Percentiles rank a stretch among this genome's conserved stretches.
phyloP scores from a whole-genome alignment of 2,797 vertebrate species.

The Hirundo rustica region DNA sequence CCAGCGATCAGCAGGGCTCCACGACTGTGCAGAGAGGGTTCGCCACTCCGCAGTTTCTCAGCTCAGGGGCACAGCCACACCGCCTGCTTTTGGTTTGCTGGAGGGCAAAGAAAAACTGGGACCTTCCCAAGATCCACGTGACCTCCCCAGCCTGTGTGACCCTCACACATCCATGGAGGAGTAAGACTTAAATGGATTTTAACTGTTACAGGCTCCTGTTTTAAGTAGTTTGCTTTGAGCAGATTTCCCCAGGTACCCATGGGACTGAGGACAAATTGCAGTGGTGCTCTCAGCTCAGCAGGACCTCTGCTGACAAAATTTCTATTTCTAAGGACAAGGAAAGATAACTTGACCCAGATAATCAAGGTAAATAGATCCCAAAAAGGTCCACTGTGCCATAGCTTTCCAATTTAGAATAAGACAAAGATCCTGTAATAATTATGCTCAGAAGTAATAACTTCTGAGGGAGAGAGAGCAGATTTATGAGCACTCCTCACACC shows the following conservation, averaged over 20 bases:
- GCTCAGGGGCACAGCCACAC: neutral
- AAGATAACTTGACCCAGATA: neutral
- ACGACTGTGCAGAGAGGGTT: neutral
- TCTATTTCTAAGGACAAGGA: neutral
- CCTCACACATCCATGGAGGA: neutral
- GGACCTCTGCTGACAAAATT: neutral
- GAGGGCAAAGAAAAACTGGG: neutral
- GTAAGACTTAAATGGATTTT: neutral
- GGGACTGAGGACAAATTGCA: neutral
- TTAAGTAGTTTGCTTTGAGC: neutral
- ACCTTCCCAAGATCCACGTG: neutral
- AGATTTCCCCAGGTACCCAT: neutral
- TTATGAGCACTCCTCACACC: accelerated
- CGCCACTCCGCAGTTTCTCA: neutral
- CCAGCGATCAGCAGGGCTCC: neutral
- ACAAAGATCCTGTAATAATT: neutral
- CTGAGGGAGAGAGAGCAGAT: neutral
- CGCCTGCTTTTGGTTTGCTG: neutral
- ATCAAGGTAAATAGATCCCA: neutral
- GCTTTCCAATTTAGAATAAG: neutral
- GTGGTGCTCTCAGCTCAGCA: neutral
- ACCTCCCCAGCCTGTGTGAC: too few relatives aligned
- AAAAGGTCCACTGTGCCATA: neutral
- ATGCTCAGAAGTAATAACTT: neutral
- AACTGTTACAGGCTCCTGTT: neutral